Evolutionary conservation across 2,797 vertebrate species (phyloP), one percentile per base, ranked within the genome.

Genomic region (Takifugu ocellatus): DNA sequence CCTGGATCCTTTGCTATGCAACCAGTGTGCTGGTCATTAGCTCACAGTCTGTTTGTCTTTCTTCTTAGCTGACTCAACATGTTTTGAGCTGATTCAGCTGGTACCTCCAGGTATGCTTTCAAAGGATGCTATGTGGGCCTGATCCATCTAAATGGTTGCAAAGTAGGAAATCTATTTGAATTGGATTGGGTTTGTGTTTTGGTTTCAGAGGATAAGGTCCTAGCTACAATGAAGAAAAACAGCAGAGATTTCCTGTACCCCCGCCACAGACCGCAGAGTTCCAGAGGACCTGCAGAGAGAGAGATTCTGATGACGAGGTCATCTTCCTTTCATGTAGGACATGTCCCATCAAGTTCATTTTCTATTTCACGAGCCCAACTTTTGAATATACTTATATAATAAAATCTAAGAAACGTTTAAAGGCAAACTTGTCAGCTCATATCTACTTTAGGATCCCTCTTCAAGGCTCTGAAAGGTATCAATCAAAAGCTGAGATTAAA

Each of bases 81-180:
- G 90, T 82, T 93, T 98, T 88, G 93, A 98, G 89, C 91, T 98
- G 89, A 94, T 97, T 92, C 96, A 98, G 69, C 91, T 92, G 43
- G 55, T 92, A 89, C 93, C 94, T 87, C 94, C 95, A 96, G 96
- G 96, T 98, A 92, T 64, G 68, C 49, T 72, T 78, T 84, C 31
- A 79, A 75, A 78, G 81, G 69, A 78, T 70, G 62, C 78, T 66
- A 68, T 60, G 66, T 39, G 36, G 36, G 36, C 36, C 36, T 39
- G 36, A 39, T 39, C 36, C 36, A 39, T 0, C 36, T 39, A 39
- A 33, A 8, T 33, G 33, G 6, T 33, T 10, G 8, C 33, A 73
- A 78, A 75, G 62, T 50, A 55, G 21, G 16, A 39, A 59, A 43
- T 73, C 53, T 61, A 53, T 57, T 44, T 56, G 51, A 27, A 50